Base-by-base conservation (phyloP, 2,797 vertebrate genomes). In the Carcharodon carcharias region DNA sequence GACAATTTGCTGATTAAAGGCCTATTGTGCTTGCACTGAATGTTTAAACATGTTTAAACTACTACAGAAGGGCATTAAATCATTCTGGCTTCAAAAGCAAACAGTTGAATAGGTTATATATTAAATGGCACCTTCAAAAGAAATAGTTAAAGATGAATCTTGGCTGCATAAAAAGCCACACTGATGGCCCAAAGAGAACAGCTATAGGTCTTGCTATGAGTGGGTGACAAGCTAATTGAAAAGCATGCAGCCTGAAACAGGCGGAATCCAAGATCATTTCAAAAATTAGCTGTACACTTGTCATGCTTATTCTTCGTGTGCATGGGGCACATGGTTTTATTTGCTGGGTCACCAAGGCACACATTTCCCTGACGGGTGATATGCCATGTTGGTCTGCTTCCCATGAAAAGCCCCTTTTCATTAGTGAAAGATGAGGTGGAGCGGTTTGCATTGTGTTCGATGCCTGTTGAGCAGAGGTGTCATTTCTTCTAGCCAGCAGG, bases 71-170 rank as follows among this genome's bases (percentile, higher is more conserved):
- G n/a, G 61, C 23, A 67, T 65, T 65, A n/a, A 93, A 63, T 67
- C n/a, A 63, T 92, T 63, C 58, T 40, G 91, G 91, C 61, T 93
- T 93, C n/a, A 93, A 65, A 93, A 65, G 12, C n/a, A 65, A 63
- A 45, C 31, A 40, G 18, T 40, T 45, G 61, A 93, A 67, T 93
- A 9, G 61, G 9, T 23, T 40, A 45, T 26, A 93, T 18, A 45
- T 45, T 21, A 93, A 93, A 67, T 67, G 61, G 91, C 61, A 65
- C n/a, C 23, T 93, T 65, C 61, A 45, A n/a, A 45, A 67, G 89
- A 65, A 92, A 35, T 31, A 89, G n/a, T 45, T 65, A 12, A 92
- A n/a, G 35, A 65, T 65, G 91, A 93, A 63, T 65, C 63, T 40
- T 65, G 91, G 35, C 91, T 40, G 58, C 5, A 31, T 63, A 63